Percentiles rank a stretch among this genome's conserved stretches.
Evolutionary conservation across 2,797 vertebrate genomes (phyloP).

Genomic region (Thripadectes ignobilis): DNA sequence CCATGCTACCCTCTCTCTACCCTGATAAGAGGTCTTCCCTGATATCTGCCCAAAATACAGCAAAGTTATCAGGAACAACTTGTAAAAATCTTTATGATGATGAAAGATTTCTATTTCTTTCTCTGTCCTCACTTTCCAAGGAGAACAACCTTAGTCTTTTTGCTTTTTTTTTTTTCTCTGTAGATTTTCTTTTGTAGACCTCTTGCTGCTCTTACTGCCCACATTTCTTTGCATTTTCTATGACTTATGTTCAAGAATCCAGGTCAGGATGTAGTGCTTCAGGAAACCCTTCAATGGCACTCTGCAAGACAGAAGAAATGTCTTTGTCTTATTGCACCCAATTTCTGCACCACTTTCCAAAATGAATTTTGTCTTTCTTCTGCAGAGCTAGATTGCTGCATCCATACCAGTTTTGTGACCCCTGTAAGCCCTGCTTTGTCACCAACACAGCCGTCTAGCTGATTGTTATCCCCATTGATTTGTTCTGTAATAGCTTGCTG

Average conservation of each 20-base stretch:
- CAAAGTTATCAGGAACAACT: not conserved
- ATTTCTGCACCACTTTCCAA: not conserved
- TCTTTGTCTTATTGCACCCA: not conserved
- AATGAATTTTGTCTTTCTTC: conserved; percentile 6
- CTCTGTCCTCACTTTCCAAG: not conserved
- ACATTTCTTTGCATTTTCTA: not conserved
- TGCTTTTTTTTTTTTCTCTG: not conserved
- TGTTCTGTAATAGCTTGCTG: conserved; percentile 21
- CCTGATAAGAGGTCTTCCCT: not conserved
- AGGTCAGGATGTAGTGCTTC: not conserved
- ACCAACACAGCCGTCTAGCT: not conserved
- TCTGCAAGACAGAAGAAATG: not conserved
- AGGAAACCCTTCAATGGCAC: not conserved
- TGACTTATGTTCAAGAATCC: not conserved
- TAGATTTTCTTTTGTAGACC: not conserved
- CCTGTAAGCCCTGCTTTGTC: not conserved
- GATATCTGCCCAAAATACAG: not conserved
- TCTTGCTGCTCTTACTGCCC: not conserved
- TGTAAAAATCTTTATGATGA: not conserved
- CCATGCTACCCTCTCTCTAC: not conserved
- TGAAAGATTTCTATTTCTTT: not conserved
- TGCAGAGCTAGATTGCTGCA: not conserved
- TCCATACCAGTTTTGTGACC: not conserved
- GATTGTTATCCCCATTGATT: conserved; percentile 43
- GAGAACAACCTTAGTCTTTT: not conserved